Percentiles rank a stretch among this genome's conserved stretches.
Conservation (phyloP, 2,888 invertebrate species). For the Drosophila fulvimacula region DNA sequence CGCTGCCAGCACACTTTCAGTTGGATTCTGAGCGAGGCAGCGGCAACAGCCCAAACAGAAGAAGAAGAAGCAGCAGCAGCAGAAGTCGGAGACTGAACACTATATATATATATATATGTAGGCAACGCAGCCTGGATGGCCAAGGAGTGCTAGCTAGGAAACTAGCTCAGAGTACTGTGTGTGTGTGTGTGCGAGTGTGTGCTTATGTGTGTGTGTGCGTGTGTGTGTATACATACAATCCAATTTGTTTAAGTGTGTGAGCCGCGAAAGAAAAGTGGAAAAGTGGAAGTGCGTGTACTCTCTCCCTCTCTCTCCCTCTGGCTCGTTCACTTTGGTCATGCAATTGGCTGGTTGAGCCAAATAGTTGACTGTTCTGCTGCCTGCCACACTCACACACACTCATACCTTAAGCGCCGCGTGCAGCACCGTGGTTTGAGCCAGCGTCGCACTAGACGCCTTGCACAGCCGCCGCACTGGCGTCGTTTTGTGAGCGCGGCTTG, state of each 20-base stretch:
- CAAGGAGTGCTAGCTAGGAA: slow-evolving; percentile 61
- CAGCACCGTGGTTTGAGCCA: neutral
- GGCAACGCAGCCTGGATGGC: slow-evolving; percentile 46
- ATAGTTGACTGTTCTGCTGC: slow-evolving; percentile 3
- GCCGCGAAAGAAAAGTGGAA: slow-evolving; percentile 21
- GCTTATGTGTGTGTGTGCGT: neutral
- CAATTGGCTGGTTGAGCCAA: neutral
- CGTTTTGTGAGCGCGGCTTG: slow-evolving; percentile 77
- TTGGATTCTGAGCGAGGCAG: slow-evolving; percentile 79
- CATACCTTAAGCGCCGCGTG: neutral
- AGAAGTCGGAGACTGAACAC: slow-evolving; percentile 16
- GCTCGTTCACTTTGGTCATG: neutral
- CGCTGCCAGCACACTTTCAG: slow-evolving; percentile 66
- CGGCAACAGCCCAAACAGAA: slow-evolving; percentile 43
- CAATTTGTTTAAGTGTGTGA: slow-evolving; percentile 8
- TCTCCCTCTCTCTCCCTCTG: neutral
- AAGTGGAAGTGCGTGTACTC: slow-evolving; percentile 12
- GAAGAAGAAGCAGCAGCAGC: slow-evolving; percentile 25
- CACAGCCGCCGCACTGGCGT: slow-evolving; percentile 68
- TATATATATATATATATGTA: slow-evolving; percentile 4
- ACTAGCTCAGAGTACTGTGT: slow-evolving; percentile 65
- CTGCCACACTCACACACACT: neutral
- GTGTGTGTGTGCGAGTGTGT: neutral
- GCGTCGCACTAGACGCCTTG: neutral
- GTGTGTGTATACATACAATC: slow-evolving; percentile 7